These are phyloP conservation scores for Odontomachus brunneus DNA, from an alignment of 1,140 invertebrate genomes.

Conservation along the genomic window DNA sequence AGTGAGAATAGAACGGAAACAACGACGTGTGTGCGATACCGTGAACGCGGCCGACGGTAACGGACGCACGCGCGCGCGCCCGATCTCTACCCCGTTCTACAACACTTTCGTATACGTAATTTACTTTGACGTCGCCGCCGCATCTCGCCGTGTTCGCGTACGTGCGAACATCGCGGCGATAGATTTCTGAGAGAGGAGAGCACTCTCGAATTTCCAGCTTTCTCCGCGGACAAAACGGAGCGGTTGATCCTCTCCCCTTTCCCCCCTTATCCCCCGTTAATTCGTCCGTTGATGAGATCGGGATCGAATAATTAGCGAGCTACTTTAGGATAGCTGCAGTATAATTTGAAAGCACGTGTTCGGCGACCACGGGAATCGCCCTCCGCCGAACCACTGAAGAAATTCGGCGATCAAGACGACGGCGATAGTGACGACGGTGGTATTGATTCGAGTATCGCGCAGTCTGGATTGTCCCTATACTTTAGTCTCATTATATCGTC, in stretches of 20 bases:
- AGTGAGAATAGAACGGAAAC: conserved; percentile 66
- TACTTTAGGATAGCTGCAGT: conserved; percentile 12
- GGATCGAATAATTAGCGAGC: conserved; percentile 29
- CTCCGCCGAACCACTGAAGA: neutral
- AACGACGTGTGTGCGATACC: conserved; percentile 53
- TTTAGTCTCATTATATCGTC: neutral
- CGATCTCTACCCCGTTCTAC: conserved; percentile 11
- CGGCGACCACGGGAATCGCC: no score
- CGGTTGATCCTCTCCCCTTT: neutral
- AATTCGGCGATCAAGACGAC: neutral
- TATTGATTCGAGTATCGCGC: neutral
- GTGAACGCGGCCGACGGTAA: neutral
- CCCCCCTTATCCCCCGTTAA: neutral
- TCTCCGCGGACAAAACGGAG: conserved; percentile 65
- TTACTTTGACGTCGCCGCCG: conserved; percentile 67
- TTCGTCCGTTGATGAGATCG: conserved; percentile 20
- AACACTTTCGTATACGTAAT: conserved; percentile 38
- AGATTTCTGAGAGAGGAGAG: conserved; percentile 55
- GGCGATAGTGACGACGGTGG: no score
- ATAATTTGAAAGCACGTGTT: conserved; percentile 39
- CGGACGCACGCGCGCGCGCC: conserved; percentile 1
- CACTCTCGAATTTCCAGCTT: conserved; percentile 71
- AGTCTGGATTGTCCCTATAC: neutral
- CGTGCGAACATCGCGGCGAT: conserved; percentile 56
- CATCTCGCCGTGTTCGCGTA: neutral